A percentile compares a stretch with the other conserved stretches of the same genome.
Conservation (phyloP, 2,888 invertebrate genomes). For the Gerosis bhagava region DNA sequence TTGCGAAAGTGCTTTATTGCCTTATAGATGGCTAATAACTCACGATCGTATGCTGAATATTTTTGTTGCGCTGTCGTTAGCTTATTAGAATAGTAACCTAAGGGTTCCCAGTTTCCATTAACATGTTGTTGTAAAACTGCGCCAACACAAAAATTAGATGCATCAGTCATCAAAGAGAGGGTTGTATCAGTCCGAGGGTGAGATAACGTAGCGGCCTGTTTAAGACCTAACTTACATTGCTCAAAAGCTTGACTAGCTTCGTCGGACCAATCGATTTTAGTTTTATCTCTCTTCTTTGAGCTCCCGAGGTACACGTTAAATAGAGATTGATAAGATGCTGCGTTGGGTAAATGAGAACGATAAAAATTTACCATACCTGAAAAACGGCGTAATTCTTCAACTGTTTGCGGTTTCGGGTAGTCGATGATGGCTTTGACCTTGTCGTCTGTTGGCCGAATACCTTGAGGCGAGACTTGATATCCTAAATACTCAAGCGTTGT, state of each 20-base stretch:
- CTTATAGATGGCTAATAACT: background rate
- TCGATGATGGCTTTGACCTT: background rate
- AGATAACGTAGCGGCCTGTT: background rate
- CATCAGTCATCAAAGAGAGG: background rate
- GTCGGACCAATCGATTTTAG: background rate
- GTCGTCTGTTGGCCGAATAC: background rate
- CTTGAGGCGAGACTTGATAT: slow-evolving; percentile 1
- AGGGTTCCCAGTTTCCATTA: background rate
- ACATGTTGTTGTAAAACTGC: background rate
- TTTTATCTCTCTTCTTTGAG: background rate
- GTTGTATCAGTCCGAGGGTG: background rate
- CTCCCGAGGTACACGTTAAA: background rate
- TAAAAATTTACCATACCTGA: slow-evolving; percentile 36
- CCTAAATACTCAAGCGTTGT: slow-evolving; percentile 8
- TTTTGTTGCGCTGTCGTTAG: background rate
- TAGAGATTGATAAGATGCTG: background rate
- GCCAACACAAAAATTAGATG: background rate
- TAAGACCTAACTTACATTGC: background rate
- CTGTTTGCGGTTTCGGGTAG: background rate
- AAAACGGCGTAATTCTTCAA: slow-evolving; percentile 29
- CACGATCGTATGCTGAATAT: background rate
- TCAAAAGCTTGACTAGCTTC: background rate
- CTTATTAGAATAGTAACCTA: background rate
- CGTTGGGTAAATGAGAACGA: slow-evolving; percentile 23
- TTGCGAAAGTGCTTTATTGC: background rate